Base-by-base conservation (phyloP, 2,888 invertebrate species). In the Sesia apiformis region DNA sequence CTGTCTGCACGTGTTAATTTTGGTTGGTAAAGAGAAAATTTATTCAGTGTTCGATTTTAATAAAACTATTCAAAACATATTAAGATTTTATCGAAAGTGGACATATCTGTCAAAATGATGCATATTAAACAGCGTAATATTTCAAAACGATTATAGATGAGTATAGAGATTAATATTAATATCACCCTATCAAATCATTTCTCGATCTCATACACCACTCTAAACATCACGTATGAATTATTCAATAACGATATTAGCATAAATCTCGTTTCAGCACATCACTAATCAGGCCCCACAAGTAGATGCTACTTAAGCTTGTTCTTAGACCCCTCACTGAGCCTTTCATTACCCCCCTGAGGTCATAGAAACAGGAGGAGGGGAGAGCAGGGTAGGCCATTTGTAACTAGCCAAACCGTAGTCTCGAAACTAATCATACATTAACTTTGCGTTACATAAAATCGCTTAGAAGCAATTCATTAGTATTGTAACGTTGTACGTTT, bases 381-480 rank as follows among this genome's bases (percentile, higher is more conserved):
- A 60, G 52, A 58, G 50, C 46, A 7, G 43, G 23, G 59, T 55
- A 38, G 4, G 43, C 52, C 56, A 50, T 56, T 53, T 52, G 49
- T 52, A 58, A 46, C 39, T 53, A 53, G 55, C 52, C 54, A 60
- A 62, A 62, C 49, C 5, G n/a, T n/a, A 51, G 51, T 51, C 53
- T n/a, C n/a, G n/a, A 53, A 54, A 58, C 65, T 63, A 63, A 66
- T 63, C 67, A 67, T 69, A 67, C 62, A 68, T 71, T 69, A 69
- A 65, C 61, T 64, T 64, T 61, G 62, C 61, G 61, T 66, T 67
- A 66, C 68, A 67, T 63, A 65, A 64, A 67, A 56, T 61, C 57
- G 7, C 61, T 61, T 57, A 64, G 62, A 59, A 68, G 72, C 72
- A 78, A 81, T 82, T 81, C 77, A 84, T 84, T 80, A 81, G 69